Conservation (phyloP, 1,140 invertebrate species). For the Leptonema lineaticorne region DNA sequence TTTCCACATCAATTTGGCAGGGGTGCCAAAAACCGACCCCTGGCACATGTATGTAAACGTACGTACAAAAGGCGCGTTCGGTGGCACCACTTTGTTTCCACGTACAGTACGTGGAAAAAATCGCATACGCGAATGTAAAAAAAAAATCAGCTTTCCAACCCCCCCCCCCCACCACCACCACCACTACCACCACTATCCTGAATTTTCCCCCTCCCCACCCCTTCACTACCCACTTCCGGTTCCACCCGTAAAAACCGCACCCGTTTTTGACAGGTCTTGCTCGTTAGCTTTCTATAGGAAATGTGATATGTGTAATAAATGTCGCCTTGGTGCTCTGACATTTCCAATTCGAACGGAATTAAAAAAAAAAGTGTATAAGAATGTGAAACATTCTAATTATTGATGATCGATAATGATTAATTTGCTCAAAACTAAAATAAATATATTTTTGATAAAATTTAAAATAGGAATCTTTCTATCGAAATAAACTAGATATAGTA, state of each 20-base stretch:
- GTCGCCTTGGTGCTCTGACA: not conserved
- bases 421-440: too few relatives aligned
- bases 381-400: too few relatives aligned
- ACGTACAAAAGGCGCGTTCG: too few relatives aligned
- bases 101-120: not conserved
- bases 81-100: slow-evolving; percentile 15
- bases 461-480: too few relatives aligned
- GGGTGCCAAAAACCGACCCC: slow-evolving; percentile 6
- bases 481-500: too few relatives aligned
- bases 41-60: not conserved
- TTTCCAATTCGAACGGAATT: not conserved
- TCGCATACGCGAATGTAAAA: not conserved
- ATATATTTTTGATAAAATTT: too few relatives aligned
- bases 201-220: too few relatives aligned
- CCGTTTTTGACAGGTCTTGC: not conserved
- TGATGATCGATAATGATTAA: too few relatives aligned
- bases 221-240: not conserved
- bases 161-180: too few relatives aligned
- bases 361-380: too few relatives aligned
- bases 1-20: slow-evolving; percentile 18
- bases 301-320: not conserved
- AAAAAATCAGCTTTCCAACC: not conserved
- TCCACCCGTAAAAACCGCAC: not conserved
- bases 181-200: too few relatives aligned
- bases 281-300: not conserved